phyloP scores from a whole-genome alignment of 2,797 vertebrate species.

The Chloroceryle amazona region DNA sequence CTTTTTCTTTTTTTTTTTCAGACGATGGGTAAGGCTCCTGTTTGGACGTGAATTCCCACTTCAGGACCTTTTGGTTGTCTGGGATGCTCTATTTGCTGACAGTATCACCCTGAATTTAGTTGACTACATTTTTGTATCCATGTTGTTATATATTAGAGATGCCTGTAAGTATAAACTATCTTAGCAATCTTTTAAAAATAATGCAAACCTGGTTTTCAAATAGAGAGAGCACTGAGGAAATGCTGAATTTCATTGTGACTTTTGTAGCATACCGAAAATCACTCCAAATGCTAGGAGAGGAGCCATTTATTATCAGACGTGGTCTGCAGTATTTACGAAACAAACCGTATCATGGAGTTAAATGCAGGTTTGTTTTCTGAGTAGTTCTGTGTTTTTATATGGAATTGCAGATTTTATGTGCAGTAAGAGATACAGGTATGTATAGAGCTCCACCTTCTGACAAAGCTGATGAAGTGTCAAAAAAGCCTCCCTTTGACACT shows the following conservation, averaged over 20 bases:
- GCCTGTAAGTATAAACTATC: slow-evolving; percentile 86
- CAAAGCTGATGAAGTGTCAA: slow-evolving; percentile 56
- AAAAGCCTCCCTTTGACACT: background rate
- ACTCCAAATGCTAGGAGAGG: background rate
- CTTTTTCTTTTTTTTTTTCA: slow-evolving; percentile 63
- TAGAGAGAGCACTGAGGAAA: background rate
- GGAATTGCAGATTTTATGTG: slow-evolving; percentile 30
- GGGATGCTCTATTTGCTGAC: slow-evolving; percentile 97
- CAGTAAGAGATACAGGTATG: slow-evolving; percentile 60
- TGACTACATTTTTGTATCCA: slow-evolving; percentile 97
- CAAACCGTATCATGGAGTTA: slow-evolving; percentile 61
- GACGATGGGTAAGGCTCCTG: slow-evolving; percentile 95
- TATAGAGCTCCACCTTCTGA: slow-evolving; percentile 85
- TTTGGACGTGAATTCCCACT: slow-evolving; percentile 96
- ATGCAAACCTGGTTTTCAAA: background rate
- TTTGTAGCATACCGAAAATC: background rate
- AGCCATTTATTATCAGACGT: slow-evolving; percentile 7
- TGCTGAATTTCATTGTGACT: background rate
- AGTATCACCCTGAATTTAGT: slow-evolving; percentile 94
- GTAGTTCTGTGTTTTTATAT: slow-evolving; percentile 30
- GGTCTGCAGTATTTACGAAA: slow-evolving; percentile 59
- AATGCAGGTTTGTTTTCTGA: slow-evolving; percentile 66
- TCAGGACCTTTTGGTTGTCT: slow-evolving; percentile 96
- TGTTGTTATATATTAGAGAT: slow-evolving; percentile 97
- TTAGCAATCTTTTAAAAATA: background rate